A percentile compares a stretch with the other conserved stretches of the same genome.
These are phyloP conservation scores for Megalops atlanticus DNA, from an alignment of 2,113 vertebrate species.

Conservation along the genomic window DNA sequence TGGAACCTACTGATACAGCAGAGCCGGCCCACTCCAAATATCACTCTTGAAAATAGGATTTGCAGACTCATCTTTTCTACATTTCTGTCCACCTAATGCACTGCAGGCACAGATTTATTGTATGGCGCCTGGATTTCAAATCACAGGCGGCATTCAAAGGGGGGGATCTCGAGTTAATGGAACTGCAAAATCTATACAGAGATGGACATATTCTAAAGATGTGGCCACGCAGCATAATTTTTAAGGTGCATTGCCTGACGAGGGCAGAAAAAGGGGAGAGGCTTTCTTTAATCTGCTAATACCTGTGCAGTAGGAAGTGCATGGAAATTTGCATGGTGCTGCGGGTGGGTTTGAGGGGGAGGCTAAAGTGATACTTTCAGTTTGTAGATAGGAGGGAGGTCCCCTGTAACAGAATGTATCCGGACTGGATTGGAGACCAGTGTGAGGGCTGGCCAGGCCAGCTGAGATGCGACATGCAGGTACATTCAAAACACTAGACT, in stretches of 20 bases:
- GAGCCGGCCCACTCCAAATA: background rate
- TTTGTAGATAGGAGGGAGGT: background rate
- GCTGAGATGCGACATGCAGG: background rate
- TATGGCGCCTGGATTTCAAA: background rate
- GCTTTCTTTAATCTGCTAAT: slow-evolving; percentile 37
- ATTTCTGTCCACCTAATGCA: background rate
- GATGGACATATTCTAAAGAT: slow-evolving; percentile 34
- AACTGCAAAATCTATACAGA: slow-evolving; percentile 38
- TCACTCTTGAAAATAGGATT: slow-evolving; percentile 25
- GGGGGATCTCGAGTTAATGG: slow-evolving; percentile 37
- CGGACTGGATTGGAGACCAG: background rate
- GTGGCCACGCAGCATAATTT: slow-evolving; percentile 42
- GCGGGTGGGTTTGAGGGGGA: background rate
- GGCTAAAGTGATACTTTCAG: background rate
- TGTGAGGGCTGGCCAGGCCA: background rate
- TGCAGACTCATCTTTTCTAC: slow-evolving; percentile 31
- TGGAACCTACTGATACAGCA: background rate
- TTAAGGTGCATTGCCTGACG: slow-evolving; percentile 21
- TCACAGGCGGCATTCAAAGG: slow-evolving; percentile 35
- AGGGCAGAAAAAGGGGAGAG: slow-evolving; percentile 32
- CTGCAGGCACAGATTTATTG: slow-evolving; percentile 26
- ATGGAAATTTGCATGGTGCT: background rate
- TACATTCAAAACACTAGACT: background rate
- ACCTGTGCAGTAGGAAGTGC: background rate
- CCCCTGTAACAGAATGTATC: background rate